Evolutionary conservation across 2,888 invertebrate species (phyloP).

Genomic region (Andrena fulva): DNA sequence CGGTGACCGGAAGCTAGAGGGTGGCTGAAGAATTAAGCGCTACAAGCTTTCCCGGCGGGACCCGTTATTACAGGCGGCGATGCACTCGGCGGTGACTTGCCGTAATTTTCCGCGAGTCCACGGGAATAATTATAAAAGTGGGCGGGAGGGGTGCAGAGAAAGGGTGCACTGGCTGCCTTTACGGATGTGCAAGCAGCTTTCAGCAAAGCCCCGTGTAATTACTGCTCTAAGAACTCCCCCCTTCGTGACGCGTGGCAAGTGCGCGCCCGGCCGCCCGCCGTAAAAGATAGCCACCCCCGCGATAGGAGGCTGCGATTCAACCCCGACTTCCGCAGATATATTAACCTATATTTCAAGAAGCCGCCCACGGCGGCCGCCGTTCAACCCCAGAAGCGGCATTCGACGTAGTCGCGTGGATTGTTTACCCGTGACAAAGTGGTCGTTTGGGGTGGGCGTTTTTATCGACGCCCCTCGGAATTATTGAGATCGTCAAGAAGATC

Average conservation of each 20-base stretch:
- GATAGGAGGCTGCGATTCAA: constrained; percentile 39
- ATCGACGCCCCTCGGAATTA: not conserved
- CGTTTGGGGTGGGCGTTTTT: not conserved
- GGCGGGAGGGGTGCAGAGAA: constrained; percentile 23
- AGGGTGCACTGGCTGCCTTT: constrained; percentile 33
- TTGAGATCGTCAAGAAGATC: too few relatives aligned
- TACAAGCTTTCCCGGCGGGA: constrained; percentile 49
- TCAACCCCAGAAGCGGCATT: constrained; percentile 15
- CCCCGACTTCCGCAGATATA: constrained; percentile 44
- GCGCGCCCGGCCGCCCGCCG: constrained; percentile 9
- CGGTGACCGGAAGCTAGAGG: constrained; percentile 41
- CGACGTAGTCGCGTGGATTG: not conserved
- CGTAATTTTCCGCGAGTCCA: constrained; percentile 44
- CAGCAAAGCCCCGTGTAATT: constrained; percentile 56
- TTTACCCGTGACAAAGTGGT: constrained; percentile 9
- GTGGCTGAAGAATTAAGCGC: constrained; percentile 39
- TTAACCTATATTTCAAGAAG: constrained; percentile 57
- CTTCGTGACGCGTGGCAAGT: constrained; percentile 49
- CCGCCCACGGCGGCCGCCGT: not conserved
- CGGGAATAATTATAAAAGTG: constrained; percentile 68
- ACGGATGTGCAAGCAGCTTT: constrained; percentile 58
- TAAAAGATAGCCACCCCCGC: constrained; percentile 47
- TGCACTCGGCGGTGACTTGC: constrained; percentile 48
- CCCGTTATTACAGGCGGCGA: constrained; percentile 53
- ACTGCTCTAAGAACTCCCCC: constrained; percentile 57